These are phyloP conservation scores for Gila orcuttii DNA, from an alignment of 2,113 vertebrate species.

Conservation along the genomic window DNA sequence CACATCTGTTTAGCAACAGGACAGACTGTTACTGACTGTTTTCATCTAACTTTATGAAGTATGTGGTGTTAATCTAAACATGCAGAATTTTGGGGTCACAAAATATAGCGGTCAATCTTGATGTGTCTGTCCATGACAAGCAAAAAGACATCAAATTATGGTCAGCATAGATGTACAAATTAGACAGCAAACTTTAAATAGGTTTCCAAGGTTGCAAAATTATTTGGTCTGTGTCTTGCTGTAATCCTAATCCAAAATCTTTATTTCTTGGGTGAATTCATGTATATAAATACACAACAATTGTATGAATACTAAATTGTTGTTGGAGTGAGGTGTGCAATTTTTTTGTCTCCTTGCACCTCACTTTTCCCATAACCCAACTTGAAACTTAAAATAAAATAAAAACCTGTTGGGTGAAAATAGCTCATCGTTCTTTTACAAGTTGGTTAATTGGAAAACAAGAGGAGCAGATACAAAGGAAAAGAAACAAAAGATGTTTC, in stretches of 20 bases:
- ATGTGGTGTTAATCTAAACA: neutral
- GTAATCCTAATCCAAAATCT: neutral
- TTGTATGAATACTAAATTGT: neutral
- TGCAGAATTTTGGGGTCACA: neutral
- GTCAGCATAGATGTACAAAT: neutral
- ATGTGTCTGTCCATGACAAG: neutral
- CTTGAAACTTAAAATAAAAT: too few species aligned
- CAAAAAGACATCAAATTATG: neutral
- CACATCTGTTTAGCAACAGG: conserved; percentile 19
- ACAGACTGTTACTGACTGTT: neutral
- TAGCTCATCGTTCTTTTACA: neutral
- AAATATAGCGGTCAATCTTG: neutral
- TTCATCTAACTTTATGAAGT: neutral
- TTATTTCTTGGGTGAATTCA: neutral
- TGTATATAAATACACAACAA: neutral
- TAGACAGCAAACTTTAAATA: neutral
- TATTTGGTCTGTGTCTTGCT: neutral
- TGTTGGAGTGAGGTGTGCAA: neutral
- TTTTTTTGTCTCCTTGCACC: neutral
- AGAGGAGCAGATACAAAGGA: neutral
- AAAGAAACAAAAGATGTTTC: neutral
- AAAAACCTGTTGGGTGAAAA: neutral
- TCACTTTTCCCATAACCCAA: neutral
- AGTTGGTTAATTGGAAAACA: neutral
- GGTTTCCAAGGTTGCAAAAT: neutral